Percentiles rank a stretch among this genome's conserved stretches.
Conservation (phyloP, 2,888 invertebrate genomes). For the Creontiades dilutus region DNA sequence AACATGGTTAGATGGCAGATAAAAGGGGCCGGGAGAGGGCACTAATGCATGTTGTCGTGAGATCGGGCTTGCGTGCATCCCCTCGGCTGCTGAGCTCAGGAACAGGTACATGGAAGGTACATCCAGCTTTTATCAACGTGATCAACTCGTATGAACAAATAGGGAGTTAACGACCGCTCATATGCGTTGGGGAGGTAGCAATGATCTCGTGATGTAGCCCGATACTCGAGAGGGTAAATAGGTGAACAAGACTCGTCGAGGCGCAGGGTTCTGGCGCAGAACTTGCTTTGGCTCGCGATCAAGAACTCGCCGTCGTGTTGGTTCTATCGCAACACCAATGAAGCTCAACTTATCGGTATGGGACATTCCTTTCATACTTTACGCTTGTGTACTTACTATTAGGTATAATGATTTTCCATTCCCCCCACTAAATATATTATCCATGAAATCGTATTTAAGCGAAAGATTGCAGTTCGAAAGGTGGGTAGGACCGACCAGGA, state of each 20-base stretch:
- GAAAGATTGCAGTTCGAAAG: too few species aligned
- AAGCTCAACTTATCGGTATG: background rate
- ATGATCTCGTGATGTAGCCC: slow-evolving; percentile 68
- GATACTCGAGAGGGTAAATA: slow-evolving; percentile 41
- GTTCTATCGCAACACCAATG: background rate
- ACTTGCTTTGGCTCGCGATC: slow-evolving; percentile 19
- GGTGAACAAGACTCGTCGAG: slow-evolving; percentile 52
- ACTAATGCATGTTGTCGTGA: slow-evolving; percentile 69
- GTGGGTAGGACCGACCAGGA: too few species aligned
- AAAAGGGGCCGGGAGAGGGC: slow-evolving; percentile 50
- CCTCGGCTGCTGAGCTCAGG: slow-evolving; percentile 58
- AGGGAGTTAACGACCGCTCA: slow-evolving; percentile 70
- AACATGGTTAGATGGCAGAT: slow-evolving; percentile 61
- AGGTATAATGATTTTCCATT: too few species aligned
- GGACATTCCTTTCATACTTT: too few species aligned
- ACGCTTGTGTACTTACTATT: too few species aligned
- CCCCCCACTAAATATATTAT: too few species aligned
- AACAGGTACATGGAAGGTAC: slow-evolving; percentile 65
- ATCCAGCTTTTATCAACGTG: slow-evolving; percentile 61
- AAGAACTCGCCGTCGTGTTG: background rate
- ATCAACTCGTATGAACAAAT: slow-evolving; percentile 70
- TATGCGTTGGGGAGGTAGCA: slow-evolving; percentile 62
- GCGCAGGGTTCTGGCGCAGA: background rate
- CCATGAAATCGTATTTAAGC: too few species aligned
- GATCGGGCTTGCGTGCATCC: slow-evolving; percentile 65